Conservation (phyloP, 2,113 vertebrate species). For the Azemiops feae region DNA sequence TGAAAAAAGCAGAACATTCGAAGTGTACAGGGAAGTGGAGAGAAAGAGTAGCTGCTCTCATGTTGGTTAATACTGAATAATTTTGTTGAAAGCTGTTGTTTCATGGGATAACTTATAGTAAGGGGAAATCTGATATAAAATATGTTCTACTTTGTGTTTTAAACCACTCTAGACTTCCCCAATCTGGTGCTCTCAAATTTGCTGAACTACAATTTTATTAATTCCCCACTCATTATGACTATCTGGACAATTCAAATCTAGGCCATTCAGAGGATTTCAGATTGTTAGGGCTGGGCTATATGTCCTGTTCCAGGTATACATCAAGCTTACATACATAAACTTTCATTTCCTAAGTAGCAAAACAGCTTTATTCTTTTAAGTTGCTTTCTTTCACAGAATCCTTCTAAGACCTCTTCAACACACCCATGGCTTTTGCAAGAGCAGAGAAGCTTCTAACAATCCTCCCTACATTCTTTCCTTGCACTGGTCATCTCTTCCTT, state of each 20-base stretch:
- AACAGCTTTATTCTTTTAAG: constrained; percentile 3
- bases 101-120: constrained; percentile 55
- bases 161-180: not conserved
- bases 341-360: not conserved
- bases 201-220: not conserved
- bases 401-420: not conserved
- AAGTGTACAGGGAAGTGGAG: constrained; percentile 35
- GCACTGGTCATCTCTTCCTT: not conserved
- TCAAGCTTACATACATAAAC: constrained; percentile 1
- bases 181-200: not conserved
- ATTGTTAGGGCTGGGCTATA: not conserved
- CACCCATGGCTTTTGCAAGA: not conserved
- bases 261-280: not conserved
- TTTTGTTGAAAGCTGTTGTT: constrained; percentile 58
- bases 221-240: not conserved
- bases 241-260: not conserved
- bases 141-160: constrained; percentile 26
- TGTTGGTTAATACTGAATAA: constrained; percentile 62
- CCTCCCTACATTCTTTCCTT: not conserved
- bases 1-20: constrained; percentile 62
- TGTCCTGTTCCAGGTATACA: constrained; percentile 36
- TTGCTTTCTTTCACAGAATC: not conserved
- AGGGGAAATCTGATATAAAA: constrained; percentile 51
- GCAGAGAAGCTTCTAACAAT: not conserved
- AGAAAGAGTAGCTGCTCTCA: constrained; percentile 57